A percentile compares a stretch with the other conserved stretches of the same genome.
Evolutionary conservation across 1,140 invertebrate genomes (phyloP).

Genomic region (roundworm (Caenorhabditis elegans)): DNA sequence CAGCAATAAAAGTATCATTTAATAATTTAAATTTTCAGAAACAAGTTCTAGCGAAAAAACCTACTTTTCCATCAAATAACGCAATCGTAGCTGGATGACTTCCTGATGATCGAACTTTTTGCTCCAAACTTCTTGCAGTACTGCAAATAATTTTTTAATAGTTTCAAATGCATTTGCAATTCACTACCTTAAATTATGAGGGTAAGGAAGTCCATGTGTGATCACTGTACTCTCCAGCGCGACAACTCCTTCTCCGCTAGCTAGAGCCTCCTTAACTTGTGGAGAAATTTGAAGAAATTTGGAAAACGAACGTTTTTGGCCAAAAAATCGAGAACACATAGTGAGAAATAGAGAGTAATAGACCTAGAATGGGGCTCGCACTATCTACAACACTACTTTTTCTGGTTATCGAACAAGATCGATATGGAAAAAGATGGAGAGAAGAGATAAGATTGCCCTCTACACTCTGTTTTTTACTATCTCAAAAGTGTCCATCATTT

Average conservation of each 20-base stretch:
- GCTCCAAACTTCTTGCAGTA: conserved; percentile 81
- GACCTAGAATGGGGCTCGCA: neutral
- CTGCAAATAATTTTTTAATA: conserved; percentile 59
- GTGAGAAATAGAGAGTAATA: neutral
- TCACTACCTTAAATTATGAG: conserved; percentile 78
- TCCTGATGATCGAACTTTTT: conserved; percentile 75
- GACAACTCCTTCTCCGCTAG: conserved; percentile 71
- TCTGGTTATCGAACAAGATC: neutral
- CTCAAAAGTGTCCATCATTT: neutral
- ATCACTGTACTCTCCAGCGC: conserved; percentile 96
- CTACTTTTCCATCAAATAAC: conserved; percentile 79
- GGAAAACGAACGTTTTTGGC: neutral
- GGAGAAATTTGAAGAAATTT: conserved; percentile 22
- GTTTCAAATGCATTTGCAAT: neutral
- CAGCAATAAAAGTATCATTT: too few relatives aligned
- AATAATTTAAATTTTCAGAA: too few relatives aligned
- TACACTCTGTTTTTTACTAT: neutral
- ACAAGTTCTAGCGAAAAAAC: too few relatives aligned
- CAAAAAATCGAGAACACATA: neutral
- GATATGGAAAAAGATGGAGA: neutral
- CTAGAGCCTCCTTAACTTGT: neutral
- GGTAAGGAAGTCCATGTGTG: conserved; percentile 95
- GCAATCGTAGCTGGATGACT: conserved; percentile 91
- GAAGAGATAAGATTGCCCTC: neutral
- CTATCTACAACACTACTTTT: neutral